Evolutionary conservation across 2,113 vertebrate genomes (phyloP).

Genomic region (Ammodytes marinus): DNA sequence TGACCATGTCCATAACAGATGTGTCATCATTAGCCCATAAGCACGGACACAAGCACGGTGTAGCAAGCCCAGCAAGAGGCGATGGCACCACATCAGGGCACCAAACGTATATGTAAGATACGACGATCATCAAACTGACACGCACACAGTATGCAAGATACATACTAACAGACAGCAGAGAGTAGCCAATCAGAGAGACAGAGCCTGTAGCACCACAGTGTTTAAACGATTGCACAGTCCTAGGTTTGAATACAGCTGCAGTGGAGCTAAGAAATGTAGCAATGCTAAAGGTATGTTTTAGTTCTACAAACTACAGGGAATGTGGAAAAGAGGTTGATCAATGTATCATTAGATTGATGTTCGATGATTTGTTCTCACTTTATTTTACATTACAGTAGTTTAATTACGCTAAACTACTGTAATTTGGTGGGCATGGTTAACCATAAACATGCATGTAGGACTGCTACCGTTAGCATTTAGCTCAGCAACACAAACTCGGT

Average conservation of each 20-base stretch:
- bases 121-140: conserved; percentile 33
- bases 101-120: conserved; percentile 11
- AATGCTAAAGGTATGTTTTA: background rate
- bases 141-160: conserved; percentile 26
- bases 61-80: conserved; percentile 27
- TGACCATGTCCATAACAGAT: conserved; percentile 16
- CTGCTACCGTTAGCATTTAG: background rate
- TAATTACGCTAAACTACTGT: background rate
- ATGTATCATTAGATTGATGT: background rate
- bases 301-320: background rate
- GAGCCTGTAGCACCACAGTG: conserved; percentile 32
- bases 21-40: conserved; percentile 45
- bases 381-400: background rate
- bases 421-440: background rate
- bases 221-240: conserved; percentile 9
- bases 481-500: background rate
- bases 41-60: conserved; percentile 54
- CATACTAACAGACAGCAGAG: conserved; percentile 23
- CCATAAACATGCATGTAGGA: background rate
- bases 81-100: conserved; percentile 17
- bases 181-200: conserved; percentile 9
- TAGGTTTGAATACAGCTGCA: conserved; percentile 16
- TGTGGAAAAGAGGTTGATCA: background rate
- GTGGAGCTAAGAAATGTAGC: background rate
- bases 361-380: background rate